A percentile compares a stretch with the other conserved stretches of the same genome.
phyloP scores from a whole-genome alignment of 2,113 vertebrate species.

The Oryzias javanicus region DNA sequence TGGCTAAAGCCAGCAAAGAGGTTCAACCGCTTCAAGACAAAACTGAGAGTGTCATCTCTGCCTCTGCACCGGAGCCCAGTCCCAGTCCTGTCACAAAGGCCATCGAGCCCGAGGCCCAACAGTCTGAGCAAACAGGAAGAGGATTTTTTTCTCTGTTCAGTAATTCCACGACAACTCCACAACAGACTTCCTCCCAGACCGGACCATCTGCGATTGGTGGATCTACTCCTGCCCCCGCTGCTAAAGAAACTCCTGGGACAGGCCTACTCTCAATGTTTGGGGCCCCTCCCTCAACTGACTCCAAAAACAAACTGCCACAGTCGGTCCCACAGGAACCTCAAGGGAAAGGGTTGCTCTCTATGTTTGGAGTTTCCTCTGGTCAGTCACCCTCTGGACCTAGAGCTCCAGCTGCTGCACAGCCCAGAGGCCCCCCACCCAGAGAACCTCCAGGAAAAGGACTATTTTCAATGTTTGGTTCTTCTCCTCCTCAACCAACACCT shows the following conservation, averaged over 20 bases:
- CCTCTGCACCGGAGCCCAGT: constrained; percentile 11
- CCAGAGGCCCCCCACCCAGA: constrained; percentile 57
- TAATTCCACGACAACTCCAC: constrained; percentile 41
- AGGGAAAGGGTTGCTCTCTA: constrained; percentile 70
- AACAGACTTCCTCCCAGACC: constrained; percentile 51
- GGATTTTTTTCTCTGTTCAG: constrained; percentile 70
- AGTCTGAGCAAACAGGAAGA: constrained; percentile 52
- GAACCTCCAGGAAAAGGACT: constrained; percentile 70
- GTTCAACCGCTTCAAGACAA: constrained; percentile 7
- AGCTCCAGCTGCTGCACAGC: constrained; percentile 50
- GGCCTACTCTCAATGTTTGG: constrained; percentile 77
- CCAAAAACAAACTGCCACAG: constrained; percentile 39
- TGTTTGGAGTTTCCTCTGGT: constrained; percentile 66
- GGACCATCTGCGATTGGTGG: constrained; percentile 73
- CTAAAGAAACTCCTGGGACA: constrained; percentile 65
- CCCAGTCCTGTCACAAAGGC: constrained; percentile 4
- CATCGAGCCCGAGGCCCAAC: constrained; percentile 31
- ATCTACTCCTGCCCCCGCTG: constrained; percentile 66
- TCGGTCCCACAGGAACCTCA: constrained; percentile 54
- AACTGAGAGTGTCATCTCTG: constrained; percentile 12
- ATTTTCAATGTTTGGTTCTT: constrained; percentile 73
- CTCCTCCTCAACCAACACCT: constrained; percentile 56
- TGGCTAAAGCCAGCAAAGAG: constrained; percentile 17
- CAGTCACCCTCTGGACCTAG: constrained; percentile 41
- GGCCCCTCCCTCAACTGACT: constrained; percentile 40